Base-by-base conservation (phyloP, 1,140 invertebrate genomes). In the Acromyrmex echinatior region DNA sequence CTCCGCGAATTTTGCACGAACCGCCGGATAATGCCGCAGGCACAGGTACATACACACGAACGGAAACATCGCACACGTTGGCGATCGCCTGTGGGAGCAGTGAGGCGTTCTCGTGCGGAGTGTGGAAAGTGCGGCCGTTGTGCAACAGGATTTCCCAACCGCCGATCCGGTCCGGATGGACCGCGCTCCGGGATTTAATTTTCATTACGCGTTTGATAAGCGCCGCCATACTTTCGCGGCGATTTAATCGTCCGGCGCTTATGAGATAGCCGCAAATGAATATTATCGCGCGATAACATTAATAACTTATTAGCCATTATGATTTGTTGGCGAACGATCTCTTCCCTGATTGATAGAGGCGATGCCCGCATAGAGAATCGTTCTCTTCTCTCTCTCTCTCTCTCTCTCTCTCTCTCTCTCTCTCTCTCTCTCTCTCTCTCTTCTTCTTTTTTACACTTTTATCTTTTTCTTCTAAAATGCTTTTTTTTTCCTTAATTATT, bases 1-100 rank as follows among this genome's bases (percentile, higher is more conserved):
- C 89, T 88, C 86, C 76, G 62, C 88, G 86, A 90, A 90, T 90
- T 90, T 90, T 90, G 84, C 81, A 90, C 86, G 89, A 86, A 76
- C 68, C 63, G 71, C 21, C 89, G 88, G 63, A 39, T 73, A 63
- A 68, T 25, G 51, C 71, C 58, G 3, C 39, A 68, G 74, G 31
- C 63, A 53, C 60, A 14, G 45, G 45, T 45, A 45, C 65, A 71
- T 45, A 45, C 65, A 77, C 62, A 73, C 39, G 18, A 10, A 56
- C 25, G 18, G 39, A 28, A 58, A 39, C 58, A n/a, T 7, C 56
- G n/a, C 45, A 39, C 31, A 25, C 10, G 7, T 12, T 51, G 14
- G n/a, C 86, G 66, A 53, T 35, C 35, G 28, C 66, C 68, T 28
- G 21, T 62, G 56, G 18, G n/a, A 14, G 39, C 58, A 84, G 25